These are phyloP conservation scores for Hydractinia symbiolongicarpus DNA, from an alignment of 30 jellyfish, hydroid and myxozoan genomes.

Conservation along the genomic window DNA sequence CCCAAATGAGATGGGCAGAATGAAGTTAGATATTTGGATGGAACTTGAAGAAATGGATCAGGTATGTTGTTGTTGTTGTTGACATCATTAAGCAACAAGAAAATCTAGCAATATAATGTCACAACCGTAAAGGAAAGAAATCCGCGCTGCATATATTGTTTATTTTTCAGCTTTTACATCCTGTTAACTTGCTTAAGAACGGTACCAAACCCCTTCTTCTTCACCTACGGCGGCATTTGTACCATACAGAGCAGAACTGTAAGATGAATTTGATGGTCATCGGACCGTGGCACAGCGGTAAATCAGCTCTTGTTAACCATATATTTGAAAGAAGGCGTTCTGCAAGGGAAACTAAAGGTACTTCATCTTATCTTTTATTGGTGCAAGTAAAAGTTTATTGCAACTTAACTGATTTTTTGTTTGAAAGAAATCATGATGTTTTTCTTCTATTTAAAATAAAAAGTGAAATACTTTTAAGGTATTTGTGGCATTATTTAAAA, in stretches of 20 bases:
- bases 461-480: too few species aligned
- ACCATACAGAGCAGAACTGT: neutral
- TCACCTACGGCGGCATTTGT: neutral
- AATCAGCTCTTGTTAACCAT: neutral
- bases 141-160: neutral
- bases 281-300: neutral
- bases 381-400: too few species aligned
- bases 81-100: too few species aligned
- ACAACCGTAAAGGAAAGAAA: too few species aligned
- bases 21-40: neutral
- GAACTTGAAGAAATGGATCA: conserved; percentile 10
- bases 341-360: too few species aligned
- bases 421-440: too few species aligned
- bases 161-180: neutral
- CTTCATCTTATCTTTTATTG: too few species aligned
- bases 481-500: too few species aligned
- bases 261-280: conserved; percentile 12
- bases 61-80: neutral
- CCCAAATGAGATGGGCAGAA: conserved; percentile 14
- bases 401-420: too few species aligned
- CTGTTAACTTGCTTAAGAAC: neutral
- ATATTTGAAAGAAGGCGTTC: neutral
- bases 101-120: too few species aligned
- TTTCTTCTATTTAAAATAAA: too few species aligned
- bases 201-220: conserved; percentile 1